Percentiles rank a stretch among this genome's conserved stretches.
Conservation (phyloP, 2,113 vertebrate genomes). For the Motacilla alba region DNA sequence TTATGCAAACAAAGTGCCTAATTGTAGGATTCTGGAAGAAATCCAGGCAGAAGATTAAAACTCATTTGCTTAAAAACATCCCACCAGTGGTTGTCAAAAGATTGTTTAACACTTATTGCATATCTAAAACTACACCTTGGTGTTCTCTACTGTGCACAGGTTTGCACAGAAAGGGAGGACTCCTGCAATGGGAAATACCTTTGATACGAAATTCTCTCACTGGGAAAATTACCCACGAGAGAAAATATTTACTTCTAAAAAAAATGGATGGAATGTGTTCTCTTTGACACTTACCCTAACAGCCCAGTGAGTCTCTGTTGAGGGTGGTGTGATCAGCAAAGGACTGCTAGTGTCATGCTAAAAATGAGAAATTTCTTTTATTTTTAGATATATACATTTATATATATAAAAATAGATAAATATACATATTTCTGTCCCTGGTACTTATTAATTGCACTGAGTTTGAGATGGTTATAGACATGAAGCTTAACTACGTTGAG, state of each 20-base stretch:
- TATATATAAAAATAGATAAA: neutral
- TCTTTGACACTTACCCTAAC: constrained; percentile 85
- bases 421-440: neutral
- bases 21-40: neutral
- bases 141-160: neutral
- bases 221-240: neutral
- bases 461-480: neutral
- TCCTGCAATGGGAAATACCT: neutral
- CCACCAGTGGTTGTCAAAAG: neutral
- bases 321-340: constrained; percentile 75
- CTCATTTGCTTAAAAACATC: neutral
- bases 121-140: neutral
- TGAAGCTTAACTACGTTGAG: neutral
- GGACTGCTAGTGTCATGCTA: constrained; percentile 93
- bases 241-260: neutral
- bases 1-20: neutral
- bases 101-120: neutral
- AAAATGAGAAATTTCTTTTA: constrained; percentile 1
- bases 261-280: neutral
- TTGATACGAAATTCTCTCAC: neutral
- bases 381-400: neutral
- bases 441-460: neutral
- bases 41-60: constrained; percentile 36
- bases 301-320: constrained; percentile 84
- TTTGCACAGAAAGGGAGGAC: neutral